These are phyloP conservation scores for Thecocarcelia acutangulata DNA, from an alignment of 2,888 invertebrate species.

Conservation along the genomic window DNA sequence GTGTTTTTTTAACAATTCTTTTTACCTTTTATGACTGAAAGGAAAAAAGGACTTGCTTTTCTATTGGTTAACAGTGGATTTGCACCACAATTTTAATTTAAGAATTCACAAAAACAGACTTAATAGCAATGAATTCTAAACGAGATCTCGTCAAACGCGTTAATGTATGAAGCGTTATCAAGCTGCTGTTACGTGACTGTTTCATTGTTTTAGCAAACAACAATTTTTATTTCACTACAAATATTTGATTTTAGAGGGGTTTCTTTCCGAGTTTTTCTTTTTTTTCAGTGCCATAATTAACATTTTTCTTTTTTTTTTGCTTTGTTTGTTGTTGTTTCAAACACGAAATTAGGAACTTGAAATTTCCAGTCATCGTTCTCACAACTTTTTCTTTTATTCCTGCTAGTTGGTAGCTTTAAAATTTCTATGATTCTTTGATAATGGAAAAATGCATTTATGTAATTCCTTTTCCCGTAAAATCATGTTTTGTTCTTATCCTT, in stretches of 20 bases:
- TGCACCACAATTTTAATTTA: conserved; percentile 63
- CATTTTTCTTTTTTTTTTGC: conserved; percentile 58
- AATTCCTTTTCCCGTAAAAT: too few relatives aligned
- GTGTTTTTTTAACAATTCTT: conserved; percentile 23
- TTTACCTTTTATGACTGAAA: too few relatives aligned
- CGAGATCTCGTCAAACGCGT: conserved; percentile 66
- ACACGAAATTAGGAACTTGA: conserved; percentile 60
- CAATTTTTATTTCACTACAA: conserved; percentile 14
- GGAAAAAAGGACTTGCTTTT: too few relatives aligned
- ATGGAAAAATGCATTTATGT: too few relatives aligned
- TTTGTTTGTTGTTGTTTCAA: conserved; percentile 39
- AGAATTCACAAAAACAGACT: conserved; percentile 33
- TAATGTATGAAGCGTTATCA: conserved; percentile 69
- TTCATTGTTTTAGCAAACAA: conserved; percentile 57
- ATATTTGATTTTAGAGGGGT: neutral
- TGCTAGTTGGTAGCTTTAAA: too few relatives aligned
- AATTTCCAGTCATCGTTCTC: conserved; percentile 53
- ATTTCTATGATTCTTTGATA: too few relatives aligned
- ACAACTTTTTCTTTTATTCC: neutral
- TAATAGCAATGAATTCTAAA: conserved; percentile 66
- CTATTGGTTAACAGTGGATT: conserved; percentile 24
- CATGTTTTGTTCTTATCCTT: too few relatives aligned
- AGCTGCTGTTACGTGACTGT: conserved; percentile 72
- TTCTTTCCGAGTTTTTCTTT: neutral
- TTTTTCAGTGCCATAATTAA: conserved; percentile 58